Evolutionary conservation across 2,888 invertebrate species (phyloP), one percentile per base, ranked within the genome.

Genomic region (Tinea pellionella): DNA sequence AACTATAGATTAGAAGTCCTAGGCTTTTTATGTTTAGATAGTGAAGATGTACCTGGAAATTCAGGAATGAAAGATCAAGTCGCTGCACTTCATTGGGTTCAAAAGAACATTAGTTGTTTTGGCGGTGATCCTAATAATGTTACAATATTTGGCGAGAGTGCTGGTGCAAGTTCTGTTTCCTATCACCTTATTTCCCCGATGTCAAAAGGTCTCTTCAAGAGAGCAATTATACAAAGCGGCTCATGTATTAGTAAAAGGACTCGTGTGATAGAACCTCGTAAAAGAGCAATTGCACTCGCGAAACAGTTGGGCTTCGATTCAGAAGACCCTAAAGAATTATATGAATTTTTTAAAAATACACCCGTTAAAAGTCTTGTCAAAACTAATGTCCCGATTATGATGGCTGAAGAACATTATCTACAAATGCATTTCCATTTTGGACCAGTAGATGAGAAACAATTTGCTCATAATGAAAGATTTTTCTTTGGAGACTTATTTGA

Each of bases 151-250:
- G 90, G 90, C 0, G 89, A 89, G 65, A 89, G 89, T 67, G 89
- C 90, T 0, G 89, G 90, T 6, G 89, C 88, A 1, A 68, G 73
- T 0, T 75, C 85, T 0, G 77, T 82, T 0, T 82, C 85, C 0
- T 78, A 67, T 13, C 83, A 81, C 15, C 57, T 81, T 1, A 62
- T 82, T 0, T 84, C 85, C 1, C 75, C 76, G 0, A 78, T 80
- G 78, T 77, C 84, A 0, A 78, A 71, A 64, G 83, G 89, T 81
- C 69, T 91, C 2, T 89, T 92, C 62, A 89, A 90, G 61, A 85
- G 88, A 13, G 91, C 89, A 0, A 94, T 94, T 47, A 83, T 90
- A 0, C 92, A 93, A 69, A 94, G 94, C 66, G 94, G 94, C 0
- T 89, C 90, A 0, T 81, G 89, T 0, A 78, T 89, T 13, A 84